phyloP scores from a whole-genome alignment of 2,888 invertebrate species.

The Drosophila quinaria region DNA sequence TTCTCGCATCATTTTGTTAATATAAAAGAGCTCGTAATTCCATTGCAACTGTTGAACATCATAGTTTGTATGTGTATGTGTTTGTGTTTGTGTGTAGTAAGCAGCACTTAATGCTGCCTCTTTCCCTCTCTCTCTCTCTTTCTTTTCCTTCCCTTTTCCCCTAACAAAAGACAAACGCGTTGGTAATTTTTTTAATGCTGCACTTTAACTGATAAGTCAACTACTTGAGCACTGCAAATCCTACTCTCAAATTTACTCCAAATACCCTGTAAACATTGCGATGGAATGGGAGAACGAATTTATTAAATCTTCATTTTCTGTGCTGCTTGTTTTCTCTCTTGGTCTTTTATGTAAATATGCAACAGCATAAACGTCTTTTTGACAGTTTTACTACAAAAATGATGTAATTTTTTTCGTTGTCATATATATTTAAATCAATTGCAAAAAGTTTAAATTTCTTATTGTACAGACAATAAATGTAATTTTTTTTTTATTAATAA shows the following conservation, averaged over 20 bases:
- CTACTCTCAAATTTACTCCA: slow-evolving; percentile 11
- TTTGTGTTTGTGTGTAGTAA: slow-evolving; percentile 5
- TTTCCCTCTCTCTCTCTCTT: too few relatives aligned
- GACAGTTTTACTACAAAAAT: neutral
- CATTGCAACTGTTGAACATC: slow-evolving; percentile 18
- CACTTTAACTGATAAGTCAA: slow-evolving; percentile 80
- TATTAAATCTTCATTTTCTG: neutral
- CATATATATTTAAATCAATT: too few relatives aligned
- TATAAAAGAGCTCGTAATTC: neutral
- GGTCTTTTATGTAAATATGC: neutral
- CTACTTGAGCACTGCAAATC: slow-evolving; percentile 49
- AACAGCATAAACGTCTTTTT: neutral
- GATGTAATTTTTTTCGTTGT: too few relatives aligned
- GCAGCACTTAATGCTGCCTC: neutral
- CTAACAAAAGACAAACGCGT: slow-evolving; percentile 48
- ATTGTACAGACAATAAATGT: too few relatives aligned
- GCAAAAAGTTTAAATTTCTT: too few relatives aligned
- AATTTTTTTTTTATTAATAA: too few relatives aligned
- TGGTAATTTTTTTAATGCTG: slow-evolving; percentile 70
- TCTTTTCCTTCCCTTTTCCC: neutral
- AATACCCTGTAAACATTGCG: slow-evolving; percentile 1
- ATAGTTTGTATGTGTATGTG: slow-evolving; percentile 2
- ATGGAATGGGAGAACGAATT: neutral
- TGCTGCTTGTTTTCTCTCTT: neutral
- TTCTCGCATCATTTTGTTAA: slow-evolving; percentile 9